Conservation (phyloP, 2,888 invertebrate species). For the Apodemia duryi region DNA sequence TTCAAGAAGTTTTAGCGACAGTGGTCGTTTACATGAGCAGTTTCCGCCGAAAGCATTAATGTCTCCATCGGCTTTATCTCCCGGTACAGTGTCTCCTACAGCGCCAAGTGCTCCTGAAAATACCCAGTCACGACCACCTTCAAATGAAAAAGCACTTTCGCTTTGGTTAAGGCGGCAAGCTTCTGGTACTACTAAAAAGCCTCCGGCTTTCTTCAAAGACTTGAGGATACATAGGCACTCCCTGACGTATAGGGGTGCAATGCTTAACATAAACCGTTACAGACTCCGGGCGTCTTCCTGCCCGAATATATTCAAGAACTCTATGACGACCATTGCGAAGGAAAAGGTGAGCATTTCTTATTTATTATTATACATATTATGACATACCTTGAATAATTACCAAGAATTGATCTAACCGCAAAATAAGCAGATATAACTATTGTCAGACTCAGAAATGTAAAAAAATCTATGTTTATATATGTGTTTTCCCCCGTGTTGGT, state of each 20-base stretch:
- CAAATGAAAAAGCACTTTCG: constrained; percentile 67
- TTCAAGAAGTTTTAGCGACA: constrained; percentile 86
- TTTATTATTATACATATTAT: no score
- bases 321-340: constrained; percentile 91
- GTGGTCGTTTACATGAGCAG: constrained; percentile 63
- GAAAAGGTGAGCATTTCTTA: constrained; percentile 75
- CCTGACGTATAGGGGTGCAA: constrained; percentile 90
- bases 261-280: constrained; percentile 90
- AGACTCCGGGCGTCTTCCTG: constrained; percentile 91
- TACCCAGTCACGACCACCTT: constrained; percentile 37
- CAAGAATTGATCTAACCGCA: no score
- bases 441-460: no score
- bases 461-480: no score
- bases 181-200: constrained; percentile 63
- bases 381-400: no score
- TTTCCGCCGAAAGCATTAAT: constrained; percentile 54
- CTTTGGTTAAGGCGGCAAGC: constrained; percentile 79
- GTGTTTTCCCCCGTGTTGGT: no score
- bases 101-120: constrained; percentile 40
- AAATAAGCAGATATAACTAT: no score
- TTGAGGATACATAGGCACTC: constrained; percentile 87
- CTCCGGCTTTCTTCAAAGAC: constrained; percentile 86
- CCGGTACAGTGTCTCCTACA: constrained; percentile 50
- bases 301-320: constrained; percentile 93
- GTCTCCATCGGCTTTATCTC: constrained; percentile 48